phyloP scores from a whole-genome alignment of 2,113 vertebrate species.

The Chaetodon trifascialis region DNA sequence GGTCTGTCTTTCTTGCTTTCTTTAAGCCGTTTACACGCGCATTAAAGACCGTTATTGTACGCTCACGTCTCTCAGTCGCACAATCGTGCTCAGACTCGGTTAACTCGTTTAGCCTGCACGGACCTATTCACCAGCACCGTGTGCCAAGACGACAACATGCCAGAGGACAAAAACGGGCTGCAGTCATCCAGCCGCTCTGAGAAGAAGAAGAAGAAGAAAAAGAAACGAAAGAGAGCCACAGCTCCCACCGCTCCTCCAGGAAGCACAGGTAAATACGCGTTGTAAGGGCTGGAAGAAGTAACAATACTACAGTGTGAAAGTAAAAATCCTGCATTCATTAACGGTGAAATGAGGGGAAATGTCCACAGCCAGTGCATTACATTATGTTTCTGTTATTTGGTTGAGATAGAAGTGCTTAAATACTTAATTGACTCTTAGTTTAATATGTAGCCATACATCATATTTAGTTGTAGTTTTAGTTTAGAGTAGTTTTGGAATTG shows the following conservation, averaged over 20 bases:
- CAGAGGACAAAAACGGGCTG: constrained; percentile 28
- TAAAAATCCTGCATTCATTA: background rate
- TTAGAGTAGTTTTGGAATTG: background rate
- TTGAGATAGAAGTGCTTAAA: too few relatives aligned
- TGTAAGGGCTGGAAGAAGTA: background rate
- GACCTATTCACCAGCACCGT: too few relatives aligned
- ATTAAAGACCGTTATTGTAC: too few relatives aligned
- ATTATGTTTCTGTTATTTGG: too few relatives aligned
- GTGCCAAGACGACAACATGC: constrained; percentile 34
- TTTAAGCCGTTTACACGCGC: too few relatives aligned
- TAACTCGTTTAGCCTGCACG: background rate
- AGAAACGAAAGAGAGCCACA: constrained; percentile 53
- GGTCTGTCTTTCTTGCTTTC: background rate
- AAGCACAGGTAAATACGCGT: constrained; percentile 65
- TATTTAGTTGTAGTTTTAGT: too few relatives aligned
- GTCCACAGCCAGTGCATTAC: too few relatives aligned
- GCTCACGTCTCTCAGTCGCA: background rate
- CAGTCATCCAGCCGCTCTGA: constrained; percentile 31
- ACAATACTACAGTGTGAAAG: background rate
- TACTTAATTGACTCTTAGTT: too few relatives aligned
- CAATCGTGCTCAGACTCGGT: background rate
- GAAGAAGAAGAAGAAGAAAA: constrained; percentile 70
- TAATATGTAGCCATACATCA: background rate
- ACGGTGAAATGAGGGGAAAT: too few relatives aligned
- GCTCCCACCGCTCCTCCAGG: constrained; percentile 35